Evolutionary conservation across 2,888 invertebrate genomes (phyloP), one percentile per base, ranked within the genome.

Genomic region (Rhamphomyia laevipes): DNA sequence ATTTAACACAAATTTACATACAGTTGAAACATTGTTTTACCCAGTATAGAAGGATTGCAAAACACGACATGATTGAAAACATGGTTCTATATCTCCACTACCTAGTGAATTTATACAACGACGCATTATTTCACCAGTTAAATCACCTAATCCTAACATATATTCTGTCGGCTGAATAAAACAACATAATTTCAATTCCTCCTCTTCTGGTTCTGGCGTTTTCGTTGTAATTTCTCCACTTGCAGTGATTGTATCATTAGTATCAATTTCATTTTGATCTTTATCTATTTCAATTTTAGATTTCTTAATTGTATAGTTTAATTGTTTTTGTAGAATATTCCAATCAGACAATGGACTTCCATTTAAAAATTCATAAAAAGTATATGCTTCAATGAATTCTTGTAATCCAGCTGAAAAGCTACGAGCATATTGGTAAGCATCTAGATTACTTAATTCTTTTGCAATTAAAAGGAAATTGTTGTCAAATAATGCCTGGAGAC

Each of bases 61-160:
- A 57, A 84, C 79, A 51, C 77, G 76, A 61, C 87, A 86, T 2
- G 80, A 77, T 48, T 78, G 74, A 61, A 79, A 80, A 63, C 89
- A 88, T 43, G 79, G 80, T 3, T 77, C 76, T 13, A 81, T 77
- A 55, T 89, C 82, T 0, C 89, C 89, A 51, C 77, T 77, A 0
- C 86, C 81, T 49, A 92, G 75, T 58, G 84, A 83, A 63, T 86
- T 88, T 9, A 94, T 87, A 47, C 90, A 88, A 57, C 83, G 79
- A 45, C 93, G 75, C 93, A 94, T 94, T 41, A 93, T 66, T 67
- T 94, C 94, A 0, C 93, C 93, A 0, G 89, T 90, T 27, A 92
- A 73, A 70, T 94, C 93, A 1, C 85, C 84, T 33, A 93, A 67
- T 0, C 93, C 93, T 38, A 93, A 69, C 62, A 93, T 74, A 45